Evolutionary conservation across 2,113 vertebrate species (phyloP).

Genomic region (Macrotis lagotis): DNA sequence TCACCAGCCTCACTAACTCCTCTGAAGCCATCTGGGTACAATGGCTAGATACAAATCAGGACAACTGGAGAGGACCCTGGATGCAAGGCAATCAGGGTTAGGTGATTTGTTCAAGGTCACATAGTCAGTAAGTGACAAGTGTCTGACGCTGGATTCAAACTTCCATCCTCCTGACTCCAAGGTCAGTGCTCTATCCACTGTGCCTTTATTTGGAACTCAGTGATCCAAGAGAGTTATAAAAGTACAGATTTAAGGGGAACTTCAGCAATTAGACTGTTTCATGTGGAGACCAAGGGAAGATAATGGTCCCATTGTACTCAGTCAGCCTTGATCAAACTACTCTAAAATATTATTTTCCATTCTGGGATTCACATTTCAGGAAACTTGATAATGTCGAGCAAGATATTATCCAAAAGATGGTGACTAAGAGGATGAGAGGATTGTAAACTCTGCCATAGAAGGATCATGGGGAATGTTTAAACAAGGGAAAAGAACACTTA

Average conservation of each 20-base stretch:
- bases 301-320: background rate
- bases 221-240: background rate
- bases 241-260: background rate
- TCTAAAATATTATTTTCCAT: background rate
- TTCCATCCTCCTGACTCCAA: too few relatives aligned
- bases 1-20: too few relatives aligned
- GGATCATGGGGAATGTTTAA: background rate
- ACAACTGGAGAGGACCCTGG: too few relatives aligned
- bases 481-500: background rate
- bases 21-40: too few relatives aligned
- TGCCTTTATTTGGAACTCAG: too few relatives aligned
- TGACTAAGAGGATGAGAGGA: background rate
- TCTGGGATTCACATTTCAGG: background rate
- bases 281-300: background rate
- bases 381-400: background rate
- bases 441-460: background rate
- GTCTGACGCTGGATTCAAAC: too few relatives aligned
- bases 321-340: background rate
- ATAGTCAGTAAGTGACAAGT: too few relatives aligned
- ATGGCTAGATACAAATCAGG: too few relatives aligned
- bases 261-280: background rate
- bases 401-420: background rate
- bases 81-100: too few relatives aligned
- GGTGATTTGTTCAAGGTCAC: too few relatives aligned
- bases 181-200: too few relatives aligned